Conservation (phyloP, 2,113 vertebrate genomes). For the Carollia perspicillata region DNA sequence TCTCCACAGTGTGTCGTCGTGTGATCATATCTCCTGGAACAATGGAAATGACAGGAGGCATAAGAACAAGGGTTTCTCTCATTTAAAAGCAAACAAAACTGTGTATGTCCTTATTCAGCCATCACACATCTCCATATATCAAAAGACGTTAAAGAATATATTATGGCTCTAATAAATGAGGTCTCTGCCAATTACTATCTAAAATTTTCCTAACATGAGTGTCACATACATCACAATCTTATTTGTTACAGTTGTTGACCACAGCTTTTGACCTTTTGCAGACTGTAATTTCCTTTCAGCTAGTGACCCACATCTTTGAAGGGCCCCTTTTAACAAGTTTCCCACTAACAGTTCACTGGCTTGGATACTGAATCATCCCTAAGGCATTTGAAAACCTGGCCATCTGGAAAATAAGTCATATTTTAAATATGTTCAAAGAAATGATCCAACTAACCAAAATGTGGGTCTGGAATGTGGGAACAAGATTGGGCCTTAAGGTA, state of each 20-base stretch:
- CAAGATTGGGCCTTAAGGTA: not conserved
- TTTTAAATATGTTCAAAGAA: not conserved
- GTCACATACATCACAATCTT: fast-evolving
- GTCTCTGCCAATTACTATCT: not conserved
- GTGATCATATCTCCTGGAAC: constrained; percentile 89
- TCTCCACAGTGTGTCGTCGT: constrained; percentile 86
- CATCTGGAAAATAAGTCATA: not conserved
- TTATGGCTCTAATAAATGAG: fast-evolving
- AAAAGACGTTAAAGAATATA: not conserved
- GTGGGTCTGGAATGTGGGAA: not conserved
- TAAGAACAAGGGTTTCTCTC: not conserved
- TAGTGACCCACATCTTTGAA: not conserved
- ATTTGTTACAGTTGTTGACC: not conserved
- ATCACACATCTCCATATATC: fast-evolving
- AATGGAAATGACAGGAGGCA: constrained; percentile 27
- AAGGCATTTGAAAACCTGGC: not conserved
- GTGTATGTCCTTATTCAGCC: fast-evolving
- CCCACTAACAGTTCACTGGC: not conserved
- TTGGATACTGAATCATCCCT: not conserved
- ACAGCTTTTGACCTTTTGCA: not conserved
- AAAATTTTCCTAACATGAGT: fast-evolving
- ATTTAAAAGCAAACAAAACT: not conserved
- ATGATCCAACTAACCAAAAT: not conserved
- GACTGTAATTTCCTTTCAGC: not conserved
- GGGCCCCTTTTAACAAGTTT: not conserved